Evolutionary conservation across 2,113 vertebrate species (phyloP).

Genomic region (Burhinus bistriatus): DNA sequence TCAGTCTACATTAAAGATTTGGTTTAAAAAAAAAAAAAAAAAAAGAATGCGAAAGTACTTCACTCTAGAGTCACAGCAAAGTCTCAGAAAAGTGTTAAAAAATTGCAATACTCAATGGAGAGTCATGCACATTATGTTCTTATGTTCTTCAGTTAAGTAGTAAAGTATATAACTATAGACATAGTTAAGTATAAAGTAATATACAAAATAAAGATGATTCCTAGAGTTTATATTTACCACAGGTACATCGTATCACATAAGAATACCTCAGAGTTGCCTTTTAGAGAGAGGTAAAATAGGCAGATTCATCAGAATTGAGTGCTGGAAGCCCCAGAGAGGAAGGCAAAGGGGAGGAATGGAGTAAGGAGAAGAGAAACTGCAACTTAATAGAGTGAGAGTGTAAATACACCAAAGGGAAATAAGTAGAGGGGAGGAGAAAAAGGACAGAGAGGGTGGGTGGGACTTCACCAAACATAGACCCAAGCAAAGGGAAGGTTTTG

Average conservation of each 20-base stretch:
- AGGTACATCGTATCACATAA: not conserved
- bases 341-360: not conserved
- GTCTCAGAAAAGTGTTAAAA: not conserved
- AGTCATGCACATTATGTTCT: not conserved
- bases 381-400: constrained; percentile 10
- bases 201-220: not conserved
- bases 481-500: constrained; percentile 45
- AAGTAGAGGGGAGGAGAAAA: constrained; percentile 50
- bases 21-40: not conserved
- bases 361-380: not conserved
- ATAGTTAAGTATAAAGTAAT: not conserved
- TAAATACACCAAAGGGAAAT: constrained; percentile 42
- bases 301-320: not conserved
- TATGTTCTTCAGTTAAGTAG: not conserved
- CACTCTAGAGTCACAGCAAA: not conserved
- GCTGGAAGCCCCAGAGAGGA: not conserved
- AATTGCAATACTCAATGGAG: not conserved
- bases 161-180: not conserved
- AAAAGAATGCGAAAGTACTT: constrained; percentile 42
- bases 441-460: constrained; percentile 14
- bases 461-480: constrained; percentile 31
- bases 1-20: constrained; percentile 35
- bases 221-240: not conserved
- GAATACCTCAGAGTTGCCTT: not conserved
- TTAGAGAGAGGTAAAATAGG: not conserved